Conservation (phyloP, 2,888 invertebrate species). For the Microctonus aethiopoides region DNA sequence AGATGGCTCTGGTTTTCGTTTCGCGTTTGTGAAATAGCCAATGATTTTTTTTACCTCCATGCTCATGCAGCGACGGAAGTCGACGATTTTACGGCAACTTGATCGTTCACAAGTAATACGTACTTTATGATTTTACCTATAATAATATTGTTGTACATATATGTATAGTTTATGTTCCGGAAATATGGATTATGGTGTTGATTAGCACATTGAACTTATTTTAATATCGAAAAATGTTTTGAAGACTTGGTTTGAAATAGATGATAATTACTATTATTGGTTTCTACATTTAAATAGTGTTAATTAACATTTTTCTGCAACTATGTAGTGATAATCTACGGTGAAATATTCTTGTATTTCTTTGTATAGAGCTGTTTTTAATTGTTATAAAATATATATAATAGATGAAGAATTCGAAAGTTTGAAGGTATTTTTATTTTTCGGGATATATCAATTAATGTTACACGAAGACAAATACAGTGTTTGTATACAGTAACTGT, state of each 20-base stretch:
- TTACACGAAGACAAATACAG: neutral
- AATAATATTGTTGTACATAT: neutral
- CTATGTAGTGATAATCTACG: neutral
- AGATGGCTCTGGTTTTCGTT: constrained; percentile 1
- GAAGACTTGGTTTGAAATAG: neutral
- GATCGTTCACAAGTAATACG: neutral
- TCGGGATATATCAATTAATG: neutral
- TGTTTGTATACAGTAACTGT: neutral
- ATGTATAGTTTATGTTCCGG: neutral
- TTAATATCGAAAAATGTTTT: neutral
- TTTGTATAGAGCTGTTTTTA: neutral
- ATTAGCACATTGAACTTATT: neutral
- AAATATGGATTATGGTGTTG: neutral
- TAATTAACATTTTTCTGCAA: neutral
- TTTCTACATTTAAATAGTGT: neutral
- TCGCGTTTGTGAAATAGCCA: neutral
- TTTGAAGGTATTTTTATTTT: neutral
- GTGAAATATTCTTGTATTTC: neutral
- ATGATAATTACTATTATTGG: neutral
- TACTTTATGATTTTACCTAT: neutral
- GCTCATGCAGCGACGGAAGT: neutral
- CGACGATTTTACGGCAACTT: neutral
- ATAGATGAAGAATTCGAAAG: no score
- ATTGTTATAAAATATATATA: neutral
- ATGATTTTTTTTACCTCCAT: neutral